Percentiles rank a stretch among this genome's conserved stretches.
Conservation (phyloP, 2,888 invertebrate genomes). For the Stratiomys singularior region DNA sequence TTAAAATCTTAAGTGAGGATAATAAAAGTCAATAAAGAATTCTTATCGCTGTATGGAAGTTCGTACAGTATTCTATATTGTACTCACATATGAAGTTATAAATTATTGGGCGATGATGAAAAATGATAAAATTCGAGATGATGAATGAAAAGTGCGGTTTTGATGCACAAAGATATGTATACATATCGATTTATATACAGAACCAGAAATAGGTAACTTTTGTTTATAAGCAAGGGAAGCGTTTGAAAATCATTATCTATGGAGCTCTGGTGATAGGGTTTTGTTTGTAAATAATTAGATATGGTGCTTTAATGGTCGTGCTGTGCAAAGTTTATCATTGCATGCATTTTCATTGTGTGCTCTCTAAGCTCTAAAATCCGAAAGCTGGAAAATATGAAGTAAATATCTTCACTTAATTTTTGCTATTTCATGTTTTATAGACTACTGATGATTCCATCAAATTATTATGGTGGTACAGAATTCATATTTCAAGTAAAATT, state of each 20-base stretch:
- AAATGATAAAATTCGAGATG: not conserved
- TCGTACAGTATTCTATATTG: slow-evolving; percentile 1
- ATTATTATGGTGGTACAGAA: no score
- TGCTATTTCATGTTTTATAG: no score
- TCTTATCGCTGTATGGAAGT: not conserved
- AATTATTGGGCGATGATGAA: slow-evolving; percentile 6
- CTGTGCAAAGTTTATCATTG: not conserved
- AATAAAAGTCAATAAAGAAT: slow-evolving; percentile 38
- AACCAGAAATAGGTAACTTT: not conserved
- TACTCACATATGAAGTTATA: slow-evolving; percentile 19
- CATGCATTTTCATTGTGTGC: no score
- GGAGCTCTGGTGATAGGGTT: not conserved
- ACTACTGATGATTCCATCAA: no score
- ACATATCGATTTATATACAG: not conserved
- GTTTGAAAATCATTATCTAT: not conserved
- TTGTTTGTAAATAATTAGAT: slow-evolving; percentile 6
- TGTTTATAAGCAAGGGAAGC: not conserved
- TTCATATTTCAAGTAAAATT: no score
- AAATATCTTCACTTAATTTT: no score
- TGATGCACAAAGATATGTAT: not conserved
- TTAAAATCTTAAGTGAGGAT: slow-evolving; percentile 40
- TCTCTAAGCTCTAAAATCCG: no score
- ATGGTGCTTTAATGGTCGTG: not conserved
- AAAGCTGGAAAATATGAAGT: no score
- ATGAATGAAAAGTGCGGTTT: not conserved